Conservation (phyloP, 2,113 vertebrate genomes). For the Chamaetylas fuelleborni region DNA sequence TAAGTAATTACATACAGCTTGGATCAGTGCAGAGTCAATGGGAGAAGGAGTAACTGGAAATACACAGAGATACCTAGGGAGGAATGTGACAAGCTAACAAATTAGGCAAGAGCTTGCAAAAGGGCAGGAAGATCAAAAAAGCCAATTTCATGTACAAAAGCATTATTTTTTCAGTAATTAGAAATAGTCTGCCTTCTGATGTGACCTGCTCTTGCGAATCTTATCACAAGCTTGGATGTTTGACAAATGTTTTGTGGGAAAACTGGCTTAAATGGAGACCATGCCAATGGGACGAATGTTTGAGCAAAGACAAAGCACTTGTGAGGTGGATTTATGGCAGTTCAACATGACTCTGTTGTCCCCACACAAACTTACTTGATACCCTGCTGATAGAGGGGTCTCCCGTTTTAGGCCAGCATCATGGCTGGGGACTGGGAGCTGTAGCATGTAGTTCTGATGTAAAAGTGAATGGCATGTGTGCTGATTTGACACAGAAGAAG, state of each 20-base stretch:
- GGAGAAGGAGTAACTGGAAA: neutral
- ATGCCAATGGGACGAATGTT: neutral
- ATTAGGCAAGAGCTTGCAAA: conserved; percentile 8
- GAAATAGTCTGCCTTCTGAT: neutral
- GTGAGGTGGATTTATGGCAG: neutral
- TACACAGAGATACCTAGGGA: neutral
- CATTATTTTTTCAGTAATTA: neutral
- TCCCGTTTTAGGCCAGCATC: neutral
- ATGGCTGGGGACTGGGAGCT: neutral
- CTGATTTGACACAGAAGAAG: neutral
- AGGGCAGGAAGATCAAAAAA: neutral
- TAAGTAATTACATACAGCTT: neutral
- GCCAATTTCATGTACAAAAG: neutral
- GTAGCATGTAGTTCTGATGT: neutral
- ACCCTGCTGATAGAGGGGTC: neutral
- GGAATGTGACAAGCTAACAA: neutral
- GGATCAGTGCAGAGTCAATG: neutral
- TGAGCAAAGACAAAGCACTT: neutral
- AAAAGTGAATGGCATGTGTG: neutral
- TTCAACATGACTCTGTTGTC: neutral
- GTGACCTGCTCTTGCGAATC: neutral
- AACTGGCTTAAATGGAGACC: neutral
- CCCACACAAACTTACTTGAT: neutral
- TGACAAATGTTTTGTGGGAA: neutral
- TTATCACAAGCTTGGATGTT: neutral